Evolutionary conservation across 1,140 invertebrate genomes (phyloP).

Genomic region (Saxidomus purpurata): DNA sequence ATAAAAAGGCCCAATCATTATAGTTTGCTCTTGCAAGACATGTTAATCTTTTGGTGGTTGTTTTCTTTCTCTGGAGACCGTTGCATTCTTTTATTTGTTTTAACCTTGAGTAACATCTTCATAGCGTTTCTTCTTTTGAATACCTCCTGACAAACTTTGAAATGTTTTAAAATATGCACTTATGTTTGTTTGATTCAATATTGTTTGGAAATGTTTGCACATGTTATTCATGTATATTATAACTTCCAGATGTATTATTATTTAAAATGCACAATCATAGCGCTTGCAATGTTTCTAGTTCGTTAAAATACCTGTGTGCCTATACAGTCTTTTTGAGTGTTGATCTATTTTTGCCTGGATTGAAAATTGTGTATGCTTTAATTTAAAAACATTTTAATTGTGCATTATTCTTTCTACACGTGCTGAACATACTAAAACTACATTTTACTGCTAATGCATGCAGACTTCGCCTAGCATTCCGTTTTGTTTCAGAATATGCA

Average conservation of each 20-base stretch:
- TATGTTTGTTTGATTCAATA: neutral
- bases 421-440: neutral
- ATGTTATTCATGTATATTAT: neutral
- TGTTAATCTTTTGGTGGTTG: too few relatives aligned
- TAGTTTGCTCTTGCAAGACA: too few relatives aligned
- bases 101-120: too few relatives aligned
- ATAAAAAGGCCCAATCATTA: too few relatives aligned
- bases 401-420: neutral
- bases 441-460: neutral
- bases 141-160: slow-evolving; percentile 35
- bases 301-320: too few relatives aligned
- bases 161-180: slow-evolving; percentile 44
- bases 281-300: too few relatives aligned
- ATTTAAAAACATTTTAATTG: neutral
- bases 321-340: too few relatives aligned
- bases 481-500: slow-evolving; percentile 33
- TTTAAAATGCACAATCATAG: neutral
- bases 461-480: neutral
- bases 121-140: too few relatives aligned
- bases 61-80: too few relatives aligned
- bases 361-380: neutral
- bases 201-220: neutral
- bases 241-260: neutral
- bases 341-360: too few relatives aligned
- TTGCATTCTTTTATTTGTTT: too few relatives aligned